Conservation (phyloP, 2,113 vertebrate genomes). For the Pongo abelii region DNA sequence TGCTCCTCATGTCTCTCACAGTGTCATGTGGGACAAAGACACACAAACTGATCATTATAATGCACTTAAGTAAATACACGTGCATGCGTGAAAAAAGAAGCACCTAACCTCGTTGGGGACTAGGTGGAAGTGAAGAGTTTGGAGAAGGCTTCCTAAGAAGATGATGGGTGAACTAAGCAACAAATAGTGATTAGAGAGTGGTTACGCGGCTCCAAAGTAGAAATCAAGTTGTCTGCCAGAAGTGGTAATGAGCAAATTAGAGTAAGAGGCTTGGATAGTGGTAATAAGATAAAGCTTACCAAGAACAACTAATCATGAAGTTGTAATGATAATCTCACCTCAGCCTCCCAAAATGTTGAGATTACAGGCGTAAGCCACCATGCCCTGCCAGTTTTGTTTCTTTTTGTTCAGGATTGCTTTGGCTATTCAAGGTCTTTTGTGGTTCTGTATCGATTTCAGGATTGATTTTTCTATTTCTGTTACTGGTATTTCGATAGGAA, state of each 20-base stretch:
- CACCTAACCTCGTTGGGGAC: not conserved
- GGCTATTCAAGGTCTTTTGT: not conserved
- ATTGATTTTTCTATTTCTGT: not conserved
- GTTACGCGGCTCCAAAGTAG: not conserved
- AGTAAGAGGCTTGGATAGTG: not conserved
- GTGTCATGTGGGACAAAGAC: not conserved
- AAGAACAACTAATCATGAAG: not conserved
- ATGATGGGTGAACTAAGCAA: not conserved
- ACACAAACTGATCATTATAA: not conserved
- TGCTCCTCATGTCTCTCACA: not conserved
- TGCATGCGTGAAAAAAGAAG: not conserved
- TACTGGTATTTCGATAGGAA: not conserved
- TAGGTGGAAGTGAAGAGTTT: not conserved
- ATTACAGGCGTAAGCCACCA: no score
- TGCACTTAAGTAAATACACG: not conserved
- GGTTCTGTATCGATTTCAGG: not conserved
- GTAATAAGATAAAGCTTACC: not conserved
- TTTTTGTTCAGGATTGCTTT: not conserved
- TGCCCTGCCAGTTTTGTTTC: not conserved
- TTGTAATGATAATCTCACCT: not conserved
- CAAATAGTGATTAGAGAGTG: not conserved
- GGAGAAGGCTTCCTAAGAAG: not conserved
- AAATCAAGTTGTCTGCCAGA: not conserved
- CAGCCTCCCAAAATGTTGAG: no score
- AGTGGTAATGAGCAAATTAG: not conserved